Evolutionary conservation across 1,140 invertebrate species (phyloP).

Genomic region (Zelostemma sp.): DNA sequence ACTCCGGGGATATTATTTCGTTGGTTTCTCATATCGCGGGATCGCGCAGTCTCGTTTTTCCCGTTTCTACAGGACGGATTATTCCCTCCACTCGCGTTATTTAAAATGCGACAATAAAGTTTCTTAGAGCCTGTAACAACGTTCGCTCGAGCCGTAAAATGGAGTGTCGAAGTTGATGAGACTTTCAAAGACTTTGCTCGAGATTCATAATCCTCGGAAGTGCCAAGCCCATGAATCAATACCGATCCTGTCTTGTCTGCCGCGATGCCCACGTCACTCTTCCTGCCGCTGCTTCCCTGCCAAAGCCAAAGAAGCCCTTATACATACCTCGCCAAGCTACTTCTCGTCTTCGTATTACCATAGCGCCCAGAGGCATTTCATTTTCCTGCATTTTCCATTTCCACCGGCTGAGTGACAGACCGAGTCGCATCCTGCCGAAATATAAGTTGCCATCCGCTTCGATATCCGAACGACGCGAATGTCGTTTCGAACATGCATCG

Average conservation of each 20-base stretch:
- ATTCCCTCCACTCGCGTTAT: background rate
- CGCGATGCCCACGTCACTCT: constrained; percentile 12
- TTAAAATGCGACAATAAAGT: too few relatives aligned
- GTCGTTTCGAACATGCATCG: too few relatives aligned
- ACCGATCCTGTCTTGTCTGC: constrained; percentile 31
- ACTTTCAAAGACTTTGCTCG: constrained; percentile 18
- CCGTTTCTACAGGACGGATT: background rate
- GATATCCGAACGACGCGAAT: constrained; percentile 26
- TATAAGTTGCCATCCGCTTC: constrained; percentile 30
- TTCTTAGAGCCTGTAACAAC: too few relatives aligned
- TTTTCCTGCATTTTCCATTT: constrained; percentile 54
- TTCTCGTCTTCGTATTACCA: constrained; percentile 49
- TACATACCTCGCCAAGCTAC: constrained; percentile 37
- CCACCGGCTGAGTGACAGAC: constrained; percentile 23
- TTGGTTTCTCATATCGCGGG: constrained; percentile 5
- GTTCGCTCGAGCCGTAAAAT: too few relatives aligned
- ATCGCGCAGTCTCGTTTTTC: background rate
- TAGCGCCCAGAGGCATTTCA: constrained; percentile 51
- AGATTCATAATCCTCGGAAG: constrained; percentile 40
- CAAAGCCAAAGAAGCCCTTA: constrained; percentile 36
- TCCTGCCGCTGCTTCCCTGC: background rate
- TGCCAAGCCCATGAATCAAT: constrained; percentile 43
- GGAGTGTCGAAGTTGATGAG: constrained; percentile 20
- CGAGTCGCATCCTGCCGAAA: constrained; percentile 26
- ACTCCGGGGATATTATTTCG: constrained; percentile 10